Percentiles rank a stretch among this genome's conserved stretches.
Evolutionary conservation across 1,140 invertebrate genomes (phyloP).

Genomic region (Druon quercuslanigerum): DNA sequence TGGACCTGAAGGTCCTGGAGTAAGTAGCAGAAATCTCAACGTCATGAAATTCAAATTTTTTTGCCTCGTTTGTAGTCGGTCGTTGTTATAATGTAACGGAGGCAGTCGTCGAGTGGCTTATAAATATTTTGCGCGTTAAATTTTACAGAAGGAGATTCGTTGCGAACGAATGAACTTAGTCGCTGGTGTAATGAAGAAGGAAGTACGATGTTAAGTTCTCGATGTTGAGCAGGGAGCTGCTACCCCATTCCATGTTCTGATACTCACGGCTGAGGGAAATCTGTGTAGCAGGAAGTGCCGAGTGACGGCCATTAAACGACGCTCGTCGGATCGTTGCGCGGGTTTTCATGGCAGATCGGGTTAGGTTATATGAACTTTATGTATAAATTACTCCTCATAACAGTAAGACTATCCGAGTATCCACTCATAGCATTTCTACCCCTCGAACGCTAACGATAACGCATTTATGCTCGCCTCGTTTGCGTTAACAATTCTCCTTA

Average conservation of each 20-base stretch:
- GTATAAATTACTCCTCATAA: slow-evolving; percentile 28
- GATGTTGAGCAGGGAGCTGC: not conserved
- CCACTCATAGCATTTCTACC: slow-evolving; percentile 4
- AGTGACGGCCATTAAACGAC: slow-evolving; percentile 28
- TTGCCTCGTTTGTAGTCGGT: slow-evolving; percentile 9
- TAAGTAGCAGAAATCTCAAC: slow-evolving; percentile 21
- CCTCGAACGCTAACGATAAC: not conserved
- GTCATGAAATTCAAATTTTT: slow-evolving; percentile 21
- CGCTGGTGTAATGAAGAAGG: slow-evolving; percentile 26
- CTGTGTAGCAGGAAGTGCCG: slow-evolving; percentile 20
- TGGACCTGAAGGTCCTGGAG: not conserved
- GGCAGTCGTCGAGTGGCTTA: slow-evolving; percentile 25
- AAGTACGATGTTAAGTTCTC: slow-evolving; percentile 22
- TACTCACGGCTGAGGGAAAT: not conserved
- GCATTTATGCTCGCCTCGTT: slow-evolving; percentile 4
- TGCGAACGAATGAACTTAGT: slow-evolving; percentile 23
- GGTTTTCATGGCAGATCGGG: slow-evolving; percentile 21
- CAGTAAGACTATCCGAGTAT: slow-evolving; percentile 23
- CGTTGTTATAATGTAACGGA: slow-evolving; percentile 17
- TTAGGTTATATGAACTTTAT: slow-evolving; percentile 30
- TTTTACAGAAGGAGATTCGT: slow-evolving; percentile 29
- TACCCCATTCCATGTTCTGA: slow-evolving; percentile 1
- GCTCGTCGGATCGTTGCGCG: slow-evolving; percentile 23
- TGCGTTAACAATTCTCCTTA: not conserved
- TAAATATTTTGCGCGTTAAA: slow-evolving; percentile 26